Conservation (phyloP, 2,888 invertebrate species). For the Drosophila hamatofila region DNA sequence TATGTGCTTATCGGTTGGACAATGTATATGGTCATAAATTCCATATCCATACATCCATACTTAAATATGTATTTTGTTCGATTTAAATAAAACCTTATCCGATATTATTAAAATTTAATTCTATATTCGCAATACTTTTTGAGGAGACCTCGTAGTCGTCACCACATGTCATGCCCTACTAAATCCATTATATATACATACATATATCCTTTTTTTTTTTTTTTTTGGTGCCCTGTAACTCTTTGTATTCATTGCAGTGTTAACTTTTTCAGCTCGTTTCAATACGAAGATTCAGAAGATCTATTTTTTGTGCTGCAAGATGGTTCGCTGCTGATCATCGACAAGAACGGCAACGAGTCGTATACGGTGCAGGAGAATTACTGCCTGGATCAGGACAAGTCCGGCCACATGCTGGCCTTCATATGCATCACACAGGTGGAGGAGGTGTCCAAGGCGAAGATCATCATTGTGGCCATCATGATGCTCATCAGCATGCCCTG, state of each 20-base stretch:
- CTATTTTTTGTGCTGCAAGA: slow-evolving; percentile 82
- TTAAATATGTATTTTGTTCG: too few relatives aligned
- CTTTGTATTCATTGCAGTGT: slow-evolving; percentile 55
- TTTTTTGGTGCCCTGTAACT: slow-evolving; percentile 32
- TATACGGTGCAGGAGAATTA: slow-evolving; percentile 81
- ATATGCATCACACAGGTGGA: slow-evolving; percentile 82
- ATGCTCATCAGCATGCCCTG: slow-evolving; percentile 84
- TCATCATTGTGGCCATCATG: slow-evolving; percentile 71
- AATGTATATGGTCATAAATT: too few relatives aligned
- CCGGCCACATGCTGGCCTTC: slow-evolving; percentile 81
- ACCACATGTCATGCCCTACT: neutral
- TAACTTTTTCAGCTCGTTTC: slow-evolving; percentile 64
- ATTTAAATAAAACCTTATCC: too few relatives aligned
- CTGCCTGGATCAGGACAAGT: slow-evolving; percentile 83
- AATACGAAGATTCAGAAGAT: slow-evolving; percentile 78
- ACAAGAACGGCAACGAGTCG: slow-evolving; percentile 78
- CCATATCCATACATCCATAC: too few relatives aligned
- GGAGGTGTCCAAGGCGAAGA: slow-evolving; percentile 57
- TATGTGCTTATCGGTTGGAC: too few relatives aligned
- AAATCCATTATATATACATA: neutral
- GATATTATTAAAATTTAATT: too few relatives aligned
- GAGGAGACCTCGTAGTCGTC: neutral
- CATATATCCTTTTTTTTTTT: neutral
- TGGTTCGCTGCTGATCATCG: slow-evolving; percentile 83
- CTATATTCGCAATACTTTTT: neutral